Conservation (phyloP, 2,113 vertebrate species). For the Silurus glanis region DNA sequence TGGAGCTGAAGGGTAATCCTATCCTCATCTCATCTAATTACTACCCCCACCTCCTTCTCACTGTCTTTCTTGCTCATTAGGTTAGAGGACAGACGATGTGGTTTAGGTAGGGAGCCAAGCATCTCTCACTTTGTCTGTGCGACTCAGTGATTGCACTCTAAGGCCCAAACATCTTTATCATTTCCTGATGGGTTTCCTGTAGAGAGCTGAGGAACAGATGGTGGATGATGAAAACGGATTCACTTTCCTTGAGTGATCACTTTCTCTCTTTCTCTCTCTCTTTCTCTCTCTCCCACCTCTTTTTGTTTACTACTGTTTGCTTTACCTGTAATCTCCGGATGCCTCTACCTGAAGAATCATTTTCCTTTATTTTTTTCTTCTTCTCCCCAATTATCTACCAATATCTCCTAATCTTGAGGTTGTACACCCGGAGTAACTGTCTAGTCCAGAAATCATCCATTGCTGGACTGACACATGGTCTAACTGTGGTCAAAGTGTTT, state of each 20-base stretch:
- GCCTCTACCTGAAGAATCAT: conserved; percentile 16
- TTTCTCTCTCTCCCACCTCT: neutral
- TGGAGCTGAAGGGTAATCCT: conserved; percentile 55
- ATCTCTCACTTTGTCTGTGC: conserved; percentile 21
- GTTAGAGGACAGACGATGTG: conserved; percentile 41
- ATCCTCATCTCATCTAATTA: conserved; percentile 48
- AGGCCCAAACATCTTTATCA: conserved; percentile 63
- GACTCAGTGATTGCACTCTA: conserved; percentile 44
- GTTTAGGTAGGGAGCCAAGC: conserved; percentile 39
- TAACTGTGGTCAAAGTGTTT: neutral
- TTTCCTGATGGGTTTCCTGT: conserved; percentile 57
- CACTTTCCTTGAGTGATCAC: conserved; percentile 41
- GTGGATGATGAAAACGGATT: conserved; percentile 55
- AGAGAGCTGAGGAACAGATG: conserved; percentile 62
- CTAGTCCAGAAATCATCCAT: neutral
- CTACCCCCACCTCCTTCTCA: conserved; percentile 4
- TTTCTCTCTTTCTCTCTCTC: conserved; percentile 3
- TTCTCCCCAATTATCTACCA: neutral
- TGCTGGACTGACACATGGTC: neutral
- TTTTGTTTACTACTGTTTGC: conserved; percentile 4
- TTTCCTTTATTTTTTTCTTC: conserved; percentile 16
- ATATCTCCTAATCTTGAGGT: neutral
- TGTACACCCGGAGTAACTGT: neutral
- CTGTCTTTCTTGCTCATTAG: conserved; percentile 22
- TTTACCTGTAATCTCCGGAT: conserved; percentile 41